Evolutionary conservation across 2,888 invertebrate species (phyloP).

Genomic region (Philopedon plagiatum): DNA sequence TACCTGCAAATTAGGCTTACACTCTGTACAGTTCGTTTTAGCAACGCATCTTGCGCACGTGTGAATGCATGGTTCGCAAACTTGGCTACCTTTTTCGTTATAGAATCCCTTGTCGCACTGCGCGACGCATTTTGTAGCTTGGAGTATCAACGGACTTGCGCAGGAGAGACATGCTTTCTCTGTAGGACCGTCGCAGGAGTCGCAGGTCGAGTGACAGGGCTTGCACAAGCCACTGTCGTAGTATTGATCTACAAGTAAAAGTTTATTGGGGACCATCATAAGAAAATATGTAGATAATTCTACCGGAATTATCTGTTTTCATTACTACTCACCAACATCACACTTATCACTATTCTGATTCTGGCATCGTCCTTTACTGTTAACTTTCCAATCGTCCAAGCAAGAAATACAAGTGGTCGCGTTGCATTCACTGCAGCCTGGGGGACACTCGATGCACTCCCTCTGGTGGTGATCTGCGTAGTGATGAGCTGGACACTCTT

Average conservation of each 20-base stretch:
- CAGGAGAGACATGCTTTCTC: constrained; percentile 83
- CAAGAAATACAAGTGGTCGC: constrained; percentile 82
- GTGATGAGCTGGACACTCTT: constrained; percentile 81
- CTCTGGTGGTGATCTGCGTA: constrained; percentile 84
- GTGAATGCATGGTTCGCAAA: constrained; percentile 84
- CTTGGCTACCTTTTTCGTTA: constrained; percentile 76
- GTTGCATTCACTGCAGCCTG: constrained; percentile 84
- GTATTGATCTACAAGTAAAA: constrained; percentile 76
- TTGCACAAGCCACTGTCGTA: constrained; percentile 80
- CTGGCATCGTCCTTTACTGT: constrained; percentile 82
- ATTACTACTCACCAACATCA: constrained; percentile 73
- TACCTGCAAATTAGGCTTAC: constrained; percentile 79
- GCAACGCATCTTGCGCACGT: constrained; percentile 85
- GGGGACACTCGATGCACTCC: constrained; percentile 85
- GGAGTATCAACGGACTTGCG: constrained; percentile 79
- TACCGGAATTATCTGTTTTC: background rate
- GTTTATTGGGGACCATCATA: too few relatives aligned
- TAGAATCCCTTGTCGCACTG: constrained; percentile 81
- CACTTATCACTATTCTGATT: constrained; percentile 81
- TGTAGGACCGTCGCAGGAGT: constrained; percentile 85
- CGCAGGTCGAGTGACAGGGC: constrained; percentile 84
- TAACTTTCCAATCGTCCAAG: constrained; percentile 81
- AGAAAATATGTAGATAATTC: background rate
- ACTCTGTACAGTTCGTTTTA: constrained; percentile 85
- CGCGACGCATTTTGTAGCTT: constrained; percentile 81